Evolutionary conservation across 2,888 invertebrate genomes (phyloP).

Genomic region (Tinea semifulvella): DNA sequence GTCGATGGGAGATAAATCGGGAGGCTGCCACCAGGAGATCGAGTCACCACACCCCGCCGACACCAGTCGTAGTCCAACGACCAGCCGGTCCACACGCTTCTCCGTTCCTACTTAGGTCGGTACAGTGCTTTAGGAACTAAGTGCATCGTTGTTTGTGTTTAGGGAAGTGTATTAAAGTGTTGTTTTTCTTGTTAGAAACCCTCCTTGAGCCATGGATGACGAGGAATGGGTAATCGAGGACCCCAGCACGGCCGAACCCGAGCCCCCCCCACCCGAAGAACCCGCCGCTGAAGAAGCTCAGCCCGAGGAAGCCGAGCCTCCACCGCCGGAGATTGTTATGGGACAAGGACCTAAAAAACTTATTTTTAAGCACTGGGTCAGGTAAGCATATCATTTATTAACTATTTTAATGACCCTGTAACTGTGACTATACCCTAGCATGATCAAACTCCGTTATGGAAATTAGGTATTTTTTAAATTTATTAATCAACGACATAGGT

Average conservation of each 20-base stretch:
- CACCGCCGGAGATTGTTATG: slow-evolving; percentile 45
- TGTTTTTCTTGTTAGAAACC: slow-evolving; percentile 43
- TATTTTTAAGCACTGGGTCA: slow-evolving; percentile 84
- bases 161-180: slow-evolving; percentile 15
- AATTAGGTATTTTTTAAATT: too few relatives aligned
- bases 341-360: slow-evolving; percentile 72
- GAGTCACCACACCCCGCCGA: slow-evolving; percentile 28
- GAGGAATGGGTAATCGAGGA: slow-evolving; percentile 66
- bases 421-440: too few relatives aligned
- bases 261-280: slow-evolving; percentile 31
- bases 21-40: slow-evolving; percentile 42
- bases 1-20: slow-evolving; percentile 59
- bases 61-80: slow-evolving; percentile 56
- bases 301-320: slow-evolving; percentile 52
- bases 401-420: too few relatives aligned
- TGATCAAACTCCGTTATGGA: too few relatives aligned
- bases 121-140: slow-evolving; percentile 23
- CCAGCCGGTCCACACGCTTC: slow-evolving; percentile 53
- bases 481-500: too few relatives aligned
- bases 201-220: slow-evolving; percentile 60
- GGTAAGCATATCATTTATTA: too few relatives aligned
- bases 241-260: slow-evolving; percentile 23
- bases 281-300: slow-evolving; percentile 38
- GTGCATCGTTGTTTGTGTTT: slow-evolving; percentile 23
- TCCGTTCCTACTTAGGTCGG: slow-evolving; percentile 51